A percentile compares a stretch with the other conserved stretches of the same genome.
Conservation (phyloP, 1,140 invertebrate species). For the Drosophila willistoni region DNA sequence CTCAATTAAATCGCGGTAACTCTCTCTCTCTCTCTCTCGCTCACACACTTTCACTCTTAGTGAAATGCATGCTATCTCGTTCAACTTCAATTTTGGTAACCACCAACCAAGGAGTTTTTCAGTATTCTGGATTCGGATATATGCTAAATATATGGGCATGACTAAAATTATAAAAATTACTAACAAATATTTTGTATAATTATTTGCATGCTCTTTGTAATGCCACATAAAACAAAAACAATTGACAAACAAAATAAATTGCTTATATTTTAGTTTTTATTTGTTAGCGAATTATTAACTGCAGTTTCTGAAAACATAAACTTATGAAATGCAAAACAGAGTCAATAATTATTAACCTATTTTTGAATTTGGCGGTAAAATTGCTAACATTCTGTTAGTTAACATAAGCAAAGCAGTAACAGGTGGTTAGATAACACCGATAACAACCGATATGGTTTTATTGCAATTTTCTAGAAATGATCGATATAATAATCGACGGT, state of each 20-base stretch:
- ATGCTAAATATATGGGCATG: no score
- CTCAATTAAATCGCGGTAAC: not conserved
- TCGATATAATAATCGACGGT: not conserved
- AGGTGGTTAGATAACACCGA: not conserved
- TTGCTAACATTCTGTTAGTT: not conserved
- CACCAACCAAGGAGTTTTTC: not conserved
- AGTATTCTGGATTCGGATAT: not conserved
- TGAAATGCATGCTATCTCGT: not conserved
- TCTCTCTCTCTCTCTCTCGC: not conserved
- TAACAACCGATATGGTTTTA: no score
- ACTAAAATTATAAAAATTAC: no score
- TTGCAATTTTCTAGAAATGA: slow-evolving; percentile 5
- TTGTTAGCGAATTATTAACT: no score
- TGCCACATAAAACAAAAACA: no score
- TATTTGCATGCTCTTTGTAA: no score
- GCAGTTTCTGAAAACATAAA: no score
- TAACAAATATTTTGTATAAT: no score
- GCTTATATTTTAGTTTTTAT: no score
- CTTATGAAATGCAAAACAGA: no score
- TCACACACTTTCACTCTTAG: not conserved
- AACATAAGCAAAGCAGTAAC: not conserved
- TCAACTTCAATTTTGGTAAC: not conserved
- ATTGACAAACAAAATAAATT: no score
- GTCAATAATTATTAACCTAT: no score
- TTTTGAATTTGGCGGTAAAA: not conserved